Evolutionary conservation across 2,113 vertebrate species (phyloP), one percentile per base, ranked within the genome.

Genomic region (Megaptera novaeangliae): DNA sequence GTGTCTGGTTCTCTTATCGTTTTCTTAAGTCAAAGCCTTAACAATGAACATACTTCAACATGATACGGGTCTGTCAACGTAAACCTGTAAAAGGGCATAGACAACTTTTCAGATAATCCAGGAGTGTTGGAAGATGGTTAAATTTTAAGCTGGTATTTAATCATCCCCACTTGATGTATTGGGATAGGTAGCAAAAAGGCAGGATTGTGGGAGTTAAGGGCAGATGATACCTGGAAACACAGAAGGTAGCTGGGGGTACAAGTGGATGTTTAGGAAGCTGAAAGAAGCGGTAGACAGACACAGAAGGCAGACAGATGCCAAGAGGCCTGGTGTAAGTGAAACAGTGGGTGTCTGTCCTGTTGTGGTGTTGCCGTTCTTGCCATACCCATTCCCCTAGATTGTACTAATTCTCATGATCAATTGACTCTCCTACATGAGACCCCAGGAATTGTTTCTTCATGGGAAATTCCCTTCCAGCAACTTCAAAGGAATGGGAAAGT

Each of bases 21-120:
- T 93, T 97, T 93, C 93, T 89, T 88, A 95, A 98, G 97, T 98
- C 91, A 96, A 77, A 98, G 98, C 98, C 98, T 98, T 98, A 98
- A 98, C 91, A 84, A 44, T 71, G 94, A 96, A 90, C 92, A 83
- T 61, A 88, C 94, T 96, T 96, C 86, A 75, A 88, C 66, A 57
- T 78, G 95, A 97, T 96, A 97, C 96, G 96, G 98, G 97, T 97
- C 97, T 90, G 82, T 93, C 81, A 80, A 0, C 85, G 8, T 74
- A 49, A 87, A 75, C 96, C 92, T 97, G 71, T 88, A 57, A 31
- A 78, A 88, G 88, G 88, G 49, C 91, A 61, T 17, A 64, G 72
- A 52, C 95, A 61, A 0, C 64, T 89, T 74, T 83, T 86, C 81
- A 93, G 75, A 86, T 92, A 83, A 72, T 52, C 87, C 75, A 63